Percentiles rank a stretch among this genome's conserved stretches.
phyloP scores from a whole-genome alignment of 2,797 vertebrate genomes.

The Typhlichthys subterraneus region DNA sequence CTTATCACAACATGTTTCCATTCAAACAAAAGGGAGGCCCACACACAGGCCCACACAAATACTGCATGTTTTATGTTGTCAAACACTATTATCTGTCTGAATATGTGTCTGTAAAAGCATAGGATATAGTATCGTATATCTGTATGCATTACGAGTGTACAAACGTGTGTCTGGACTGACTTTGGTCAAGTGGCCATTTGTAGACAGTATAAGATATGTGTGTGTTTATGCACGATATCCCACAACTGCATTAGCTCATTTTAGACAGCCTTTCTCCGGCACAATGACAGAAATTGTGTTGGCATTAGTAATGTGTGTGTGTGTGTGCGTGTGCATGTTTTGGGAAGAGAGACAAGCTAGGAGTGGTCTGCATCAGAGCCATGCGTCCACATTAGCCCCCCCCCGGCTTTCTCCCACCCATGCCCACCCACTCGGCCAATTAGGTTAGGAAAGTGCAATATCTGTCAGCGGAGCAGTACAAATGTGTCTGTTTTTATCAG shows the following conservation, averaged over 20 bases:
- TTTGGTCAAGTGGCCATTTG: neutral
- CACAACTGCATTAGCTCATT: constrained; percentile 77
- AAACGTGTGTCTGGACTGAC: constrained; percentile 14
- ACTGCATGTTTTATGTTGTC: no score
- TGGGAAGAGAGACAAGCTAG: constrained; percentile 43
- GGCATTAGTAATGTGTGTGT: constrained; percentile 25
- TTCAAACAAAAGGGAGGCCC: neutral
- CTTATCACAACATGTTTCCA: neutral
- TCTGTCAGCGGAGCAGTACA: constrained; percentile 98
- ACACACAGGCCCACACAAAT: neutral
- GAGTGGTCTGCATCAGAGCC: constrained; percentile 85
- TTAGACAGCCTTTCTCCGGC: constrained; percentile 71
- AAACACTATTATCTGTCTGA: no score
- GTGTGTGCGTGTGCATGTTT: constrained; percentile 11
- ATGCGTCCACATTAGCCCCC: constrained; percentile 88
- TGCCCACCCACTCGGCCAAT: constrained; percentile 77
- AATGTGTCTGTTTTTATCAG: constrained; percentile 96
- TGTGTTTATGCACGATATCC: constrained; percentile 16
- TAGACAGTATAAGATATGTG: neutral
- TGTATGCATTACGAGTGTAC: neutral
- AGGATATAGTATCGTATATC: no score
- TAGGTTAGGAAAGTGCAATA: constrained; percentile 96
- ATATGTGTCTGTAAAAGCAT: no score
- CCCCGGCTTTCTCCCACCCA: constrained; percentile 54
- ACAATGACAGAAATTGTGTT: constrained; percentile 66